Base-by-base conservation (phyloP, 2,113 vertebrate species). In the Chloebia gouldiae region DNA sequence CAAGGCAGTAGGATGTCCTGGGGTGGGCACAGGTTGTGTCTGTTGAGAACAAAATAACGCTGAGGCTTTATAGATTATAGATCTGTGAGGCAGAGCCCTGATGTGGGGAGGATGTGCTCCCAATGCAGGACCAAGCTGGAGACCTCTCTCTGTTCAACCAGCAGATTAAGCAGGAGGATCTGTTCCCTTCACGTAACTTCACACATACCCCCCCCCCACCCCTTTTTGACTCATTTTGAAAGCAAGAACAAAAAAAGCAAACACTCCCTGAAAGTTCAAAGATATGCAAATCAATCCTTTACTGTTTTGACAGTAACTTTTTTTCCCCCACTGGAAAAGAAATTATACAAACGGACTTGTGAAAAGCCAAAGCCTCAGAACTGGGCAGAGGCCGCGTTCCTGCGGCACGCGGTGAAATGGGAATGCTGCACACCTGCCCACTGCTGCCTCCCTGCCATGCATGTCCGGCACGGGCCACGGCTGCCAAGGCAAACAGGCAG, bases 401-500 rank as follows among this genome's bases (percentile, higher is more conserved):
- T 93, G 95, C 60, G 60, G 94, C 60, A 47, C 37, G 70, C 86
- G 89, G 90, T 80, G 81, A 81, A 95, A 87, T 72, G 84, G 91
- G 95, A 96, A 95, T 54, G 83, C 96, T 42, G 84, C 97, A 72
- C 97, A 97, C 97, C 98, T 98, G 97, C 96, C 88, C 60, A 88
- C 98, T 97, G 98, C 97, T 96, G 60, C 39, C 42, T 63, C 49
- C 39, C 49, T 49, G 51, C 61, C 64, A 39, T 8, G 19, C 7
- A 6, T 30, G 56, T 40, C 15, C 7, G 4, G 51, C 2, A 7
- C 5, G 24, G 64, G 45, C 45, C 8, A 0, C 0, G 7, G 27
- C 69, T 51, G 86, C 98, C 98, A 99, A 98, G 91, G 92, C 97
- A 98, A 99, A 98, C 98, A 98, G 98, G 98, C 90, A 96, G 95